Conservation (phyloP, 2,888 invertebrate genomes). For the Harpagoxenus sublaevis region DNA sequence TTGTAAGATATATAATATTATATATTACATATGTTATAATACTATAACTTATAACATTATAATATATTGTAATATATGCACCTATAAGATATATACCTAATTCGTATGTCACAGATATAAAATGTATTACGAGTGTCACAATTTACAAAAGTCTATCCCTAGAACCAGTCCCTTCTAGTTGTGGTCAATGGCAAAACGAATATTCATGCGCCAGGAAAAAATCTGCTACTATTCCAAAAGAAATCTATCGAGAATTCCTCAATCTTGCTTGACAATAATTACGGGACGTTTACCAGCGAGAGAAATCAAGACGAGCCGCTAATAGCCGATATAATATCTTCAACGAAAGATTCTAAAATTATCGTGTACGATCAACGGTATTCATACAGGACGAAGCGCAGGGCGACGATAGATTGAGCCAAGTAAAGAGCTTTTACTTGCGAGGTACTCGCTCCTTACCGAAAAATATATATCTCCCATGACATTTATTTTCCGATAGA, state of each 20-base stretch:
- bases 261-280: background rate
- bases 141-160: constrained; percentile 62
- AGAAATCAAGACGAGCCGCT: background rate
- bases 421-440: background rate
- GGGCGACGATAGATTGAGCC: constrained; percentile 10
- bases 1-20: constrained; percentile 56
- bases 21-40: too few relatives aligned
- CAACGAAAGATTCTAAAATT: constrained; percentile 11
- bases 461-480: background rate
- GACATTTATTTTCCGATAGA: constrained; percentile 27
- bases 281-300: background rate
- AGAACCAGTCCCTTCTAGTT: constrained; percentile 65
- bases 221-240: background rate
- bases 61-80: constrained; percentile 57
- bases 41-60: constrained; percentile 34
- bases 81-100: constrained; percentile 13
- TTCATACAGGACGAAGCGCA: background rate
- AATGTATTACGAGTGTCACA: constrained; percentile 60
- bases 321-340: background rate
- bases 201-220: background rate
- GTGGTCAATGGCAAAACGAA: constrained; percentile 66
- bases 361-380: background rate
- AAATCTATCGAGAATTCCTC: background rate
- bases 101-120: constrained; percentile 67
- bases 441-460: background rate